Percentiles rank a stretch among this genome's conserved stretches.
Evolutionary conservation across 2,888 invertebrate genomes (phyloP).

Genomic region (Drosophila fulvimacula): DNA sequence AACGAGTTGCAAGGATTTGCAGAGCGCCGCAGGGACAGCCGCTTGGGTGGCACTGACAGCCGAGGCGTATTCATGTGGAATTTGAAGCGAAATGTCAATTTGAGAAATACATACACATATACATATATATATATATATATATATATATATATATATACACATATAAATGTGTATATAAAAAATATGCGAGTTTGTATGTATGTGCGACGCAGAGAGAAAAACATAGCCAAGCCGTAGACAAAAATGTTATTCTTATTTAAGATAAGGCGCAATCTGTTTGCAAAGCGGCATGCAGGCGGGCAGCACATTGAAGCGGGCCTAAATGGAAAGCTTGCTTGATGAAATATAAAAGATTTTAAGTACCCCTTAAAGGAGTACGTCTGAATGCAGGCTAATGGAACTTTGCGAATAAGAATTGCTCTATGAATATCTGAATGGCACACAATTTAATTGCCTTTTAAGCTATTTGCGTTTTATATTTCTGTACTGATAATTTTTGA

Average conservation of each 20-base stretch:
- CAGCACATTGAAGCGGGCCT: slow-evolving; percentile 46
- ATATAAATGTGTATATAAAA: slow-evolving; percentile 18
- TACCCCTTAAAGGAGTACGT: slow-evolving; percentile 46
- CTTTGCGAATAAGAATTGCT: slow-evolving; percentile 10
- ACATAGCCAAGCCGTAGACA: slow-evolving; percentile 46
- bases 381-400: slow-evolving; percentile 24
- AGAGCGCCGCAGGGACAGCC: slow-evolving; percentile 69
- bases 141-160: no score
- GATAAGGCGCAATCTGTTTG: slow-evolving; percentile 75
- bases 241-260: slow-evolving; percentile 77
- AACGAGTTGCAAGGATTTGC: slow-evolving; percentile 79
- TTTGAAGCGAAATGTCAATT: slow-evolving; percentile 78
- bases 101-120: slow-evolving; percentile 59
- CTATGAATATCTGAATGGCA: slow-evolving; percentile 23
- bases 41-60: slow-evolving; percentile 67
- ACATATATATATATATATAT: slow-evolving; percentile 20
- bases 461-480: slow-evolving; percentile 26
- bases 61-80: slow-evolving; percentile 76
- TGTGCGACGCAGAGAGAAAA: slow-evolving; percentile 18
- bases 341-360: slow-evolving; percentile 49
- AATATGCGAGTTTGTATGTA: slow-evolving; percentile 12
- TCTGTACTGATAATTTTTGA: not conserved
- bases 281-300: slow-evolving; percentile 39
- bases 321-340: slow-evolving; percentile 33
- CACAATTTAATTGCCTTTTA: slow-evolving; percentile 20